Evolutionary conservation across 2,113 vertebrate genomes (phyloP).

Genomic region (Shinisaurus crocodilurus): DNA sequence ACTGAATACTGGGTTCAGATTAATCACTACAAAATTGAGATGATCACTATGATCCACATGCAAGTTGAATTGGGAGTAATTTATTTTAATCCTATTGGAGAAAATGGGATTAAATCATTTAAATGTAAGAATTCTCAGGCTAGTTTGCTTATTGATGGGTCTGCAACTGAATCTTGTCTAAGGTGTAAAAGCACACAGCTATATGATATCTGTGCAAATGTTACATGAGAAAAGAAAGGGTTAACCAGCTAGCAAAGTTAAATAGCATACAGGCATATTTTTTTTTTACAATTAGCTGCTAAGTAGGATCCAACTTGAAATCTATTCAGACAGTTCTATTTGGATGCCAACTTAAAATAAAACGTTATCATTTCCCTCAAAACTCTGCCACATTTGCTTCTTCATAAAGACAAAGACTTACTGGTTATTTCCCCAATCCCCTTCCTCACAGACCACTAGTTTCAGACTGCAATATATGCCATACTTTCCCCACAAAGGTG

Average conservation of each 20-base stretch:
- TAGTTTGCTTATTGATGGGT: neutral
- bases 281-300: neutral
- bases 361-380: constrained; percentile 48
- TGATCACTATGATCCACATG: neutral
- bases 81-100: neutral
- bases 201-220: neutral
- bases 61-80: neutral
- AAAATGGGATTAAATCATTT: constrained; percentile 24
- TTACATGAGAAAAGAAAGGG: constrained; percentile 15
- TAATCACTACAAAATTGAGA: constrained; percentile 10
- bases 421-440: constrained; percentile 51
- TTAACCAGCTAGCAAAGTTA: neutral
- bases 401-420: constrained; percentile 76
- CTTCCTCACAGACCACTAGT: constrained; percentile 52
- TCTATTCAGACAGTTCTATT: neutral
- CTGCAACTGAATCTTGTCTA: neutral
- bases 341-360: neutral
- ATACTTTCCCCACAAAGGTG: neutral
- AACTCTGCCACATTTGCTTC: constrained; percentile 52
- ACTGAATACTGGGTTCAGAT: neutral
- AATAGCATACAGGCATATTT: constrained; percentile 13
- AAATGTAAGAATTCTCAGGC: constrained; percentile 32
- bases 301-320: constrained; percentile 8
- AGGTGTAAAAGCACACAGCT: constrained; percentile 12
- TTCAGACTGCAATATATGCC: constrained; percentile 37